Evolutionary conservation across 2,888 invertebrate genomes (phyloP).

Genomic region (Dicyrtoma fusca): DNA sequence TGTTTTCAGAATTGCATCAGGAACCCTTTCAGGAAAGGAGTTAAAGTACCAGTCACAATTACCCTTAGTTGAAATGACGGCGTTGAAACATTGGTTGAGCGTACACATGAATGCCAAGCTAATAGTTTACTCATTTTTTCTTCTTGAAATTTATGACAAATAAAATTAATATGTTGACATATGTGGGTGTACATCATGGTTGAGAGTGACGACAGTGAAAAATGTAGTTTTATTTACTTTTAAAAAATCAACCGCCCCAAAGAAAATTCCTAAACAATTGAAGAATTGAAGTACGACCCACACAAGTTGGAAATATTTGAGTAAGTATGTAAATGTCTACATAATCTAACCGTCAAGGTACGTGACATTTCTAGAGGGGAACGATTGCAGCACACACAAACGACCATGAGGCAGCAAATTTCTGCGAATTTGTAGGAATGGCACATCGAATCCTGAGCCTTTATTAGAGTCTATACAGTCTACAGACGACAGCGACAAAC

Average conservation of each 20-base stretch:
- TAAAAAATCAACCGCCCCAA: neutral
- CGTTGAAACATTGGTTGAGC: neutral
- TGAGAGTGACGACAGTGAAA: slow-evolving; percentile 5
- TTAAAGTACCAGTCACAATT: no score
- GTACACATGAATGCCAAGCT: neutral
- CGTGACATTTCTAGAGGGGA: no score
- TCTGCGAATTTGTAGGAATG: no score
- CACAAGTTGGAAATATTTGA: slow-evolving; percentile 15
- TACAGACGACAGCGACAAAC: no score
- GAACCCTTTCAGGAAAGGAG: no score
- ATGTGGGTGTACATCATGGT: neutral
- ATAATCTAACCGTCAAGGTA: no score
- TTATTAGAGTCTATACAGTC: no score
- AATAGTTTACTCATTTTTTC: neutral
- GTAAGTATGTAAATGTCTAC: neutral
- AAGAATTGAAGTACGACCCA: neutral
- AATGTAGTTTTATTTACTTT: slow-evolving; percentile 16
- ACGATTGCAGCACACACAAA: no score
- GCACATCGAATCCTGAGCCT: no score
- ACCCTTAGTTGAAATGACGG: no score
- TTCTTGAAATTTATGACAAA: neutral
- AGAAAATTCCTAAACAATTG: neutral
- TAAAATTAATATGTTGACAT: neutral
- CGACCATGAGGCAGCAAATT: no score
- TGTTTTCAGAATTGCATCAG: no score